phyloP scores from a whole-genome alignment of 2,113 vertebrate genomes.

The Romanogobio albipinnatus region DNA sequence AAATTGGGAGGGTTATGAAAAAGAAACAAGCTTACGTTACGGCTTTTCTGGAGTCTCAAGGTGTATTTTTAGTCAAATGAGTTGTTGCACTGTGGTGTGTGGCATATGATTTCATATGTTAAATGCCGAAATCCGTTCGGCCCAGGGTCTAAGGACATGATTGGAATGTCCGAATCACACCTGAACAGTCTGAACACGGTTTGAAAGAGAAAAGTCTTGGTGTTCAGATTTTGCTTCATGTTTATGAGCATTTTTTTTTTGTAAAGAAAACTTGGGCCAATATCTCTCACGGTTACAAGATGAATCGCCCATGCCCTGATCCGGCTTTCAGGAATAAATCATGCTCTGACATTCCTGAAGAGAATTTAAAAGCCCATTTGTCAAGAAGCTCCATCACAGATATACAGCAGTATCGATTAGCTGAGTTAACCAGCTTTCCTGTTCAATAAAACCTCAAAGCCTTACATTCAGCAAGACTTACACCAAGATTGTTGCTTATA shows the following conservation, averaged over 20 bases:
- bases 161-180: conserved; percentile 40
- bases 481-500: neutral
- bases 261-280: neutral
- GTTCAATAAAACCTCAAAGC: neutral
- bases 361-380: conserved; percentile 56
- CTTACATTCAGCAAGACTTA: neutral
- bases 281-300: conserved; percentile 41
- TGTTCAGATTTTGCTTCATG: too few species aligned
- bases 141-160: conserved; percentile 35
- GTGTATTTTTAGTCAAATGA: conserved; percentile 65
- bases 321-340: conserved; percentile 52
- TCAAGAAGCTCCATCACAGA: conserved; percentile 53
- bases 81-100: neutral
- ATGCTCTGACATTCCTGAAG: conserved; percentile 44
- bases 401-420: neutral
- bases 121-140: conserved; percentile 20
- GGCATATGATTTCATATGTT: conserved; percentile 47
- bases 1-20: conserved; percentile 70
- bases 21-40: conserved; percentile 68
- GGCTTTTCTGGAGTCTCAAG: conserved; percentile 49
- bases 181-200: conserved; percentile 5
- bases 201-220: neutral
- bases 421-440: neutral
- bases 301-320: conserved; percentile 49
- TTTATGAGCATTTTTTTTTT: neutral